These are phyloP conservation scores for Caenorhabditis doughertyi DNA, from an alignment of 2,888 invertebrate genomes.

Conservation along the genomic window DNA sequence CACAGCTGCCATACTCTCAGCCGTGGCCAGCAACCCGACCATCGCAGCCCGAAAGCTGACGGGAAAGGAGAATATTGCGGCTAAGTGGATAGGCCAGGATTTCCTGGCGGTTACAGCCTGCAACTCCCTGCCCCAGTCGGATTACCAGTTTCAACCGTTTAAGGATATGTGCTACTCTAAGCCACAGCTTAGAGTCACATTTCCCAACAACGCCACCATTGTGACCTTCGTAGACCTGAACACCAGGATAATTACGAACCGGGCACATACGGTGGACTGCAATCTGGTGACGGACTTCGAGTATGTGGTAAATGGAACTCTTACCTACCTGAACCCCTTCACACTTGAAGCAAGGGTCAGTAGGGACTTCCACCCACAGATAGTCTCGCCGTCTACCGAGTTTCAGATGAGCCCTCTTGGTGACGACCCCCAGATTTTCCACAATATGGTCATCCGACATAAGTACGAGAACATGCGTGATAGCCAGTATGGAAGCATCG, in stretches of 20 bases:
- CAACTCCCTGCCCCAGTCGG: not conserved
- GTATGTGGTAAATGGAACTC: not conserved
- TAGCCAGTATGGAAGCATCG: too few species aligned
- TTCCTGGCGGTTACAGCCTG: not conserved
- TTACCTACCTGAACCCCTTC: slow-evolving; percentile 6
- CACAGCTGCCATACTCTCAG: not conserved
- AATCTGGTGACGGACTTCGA: not conserved
- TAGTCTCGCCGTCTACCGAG: not conserved
- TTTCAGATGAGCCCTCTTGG: not conserved
- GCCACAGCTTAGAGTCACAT: not conserved
- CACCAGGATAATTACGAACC: slow-evolving; percentile 2
- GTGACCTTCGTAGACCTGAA: slow-evolving; percentile 10
- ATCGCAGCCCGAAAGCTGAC: not conserved
- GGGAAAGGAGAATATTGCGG: not conserved
- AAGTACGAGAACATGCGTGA: too few species aligned
- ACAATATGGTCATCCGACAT: too few species aligned
- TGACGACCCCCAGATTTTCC: slow-evolving; percentile 2
- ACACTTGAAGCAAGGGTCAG: not conserved
- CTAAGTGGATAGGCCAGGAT: slow-evolving; percentile 20
- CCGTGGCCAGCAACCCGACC: slow-evolving; percentile 9
- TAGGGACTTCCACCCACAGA: not conserved
- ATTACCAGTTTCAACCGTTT: slow-evolving; percentile 9
- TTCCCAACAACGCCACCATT: not conserved
- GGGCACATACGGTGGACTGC: not conserved
- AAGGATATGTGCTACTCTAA: slow-evolving; percentile 15